These are phyloP conservation scores for Latheticus oryzae DNA, from an alignment of 2,888 invertebrate species.

Conservation along the genomic window DNA sequence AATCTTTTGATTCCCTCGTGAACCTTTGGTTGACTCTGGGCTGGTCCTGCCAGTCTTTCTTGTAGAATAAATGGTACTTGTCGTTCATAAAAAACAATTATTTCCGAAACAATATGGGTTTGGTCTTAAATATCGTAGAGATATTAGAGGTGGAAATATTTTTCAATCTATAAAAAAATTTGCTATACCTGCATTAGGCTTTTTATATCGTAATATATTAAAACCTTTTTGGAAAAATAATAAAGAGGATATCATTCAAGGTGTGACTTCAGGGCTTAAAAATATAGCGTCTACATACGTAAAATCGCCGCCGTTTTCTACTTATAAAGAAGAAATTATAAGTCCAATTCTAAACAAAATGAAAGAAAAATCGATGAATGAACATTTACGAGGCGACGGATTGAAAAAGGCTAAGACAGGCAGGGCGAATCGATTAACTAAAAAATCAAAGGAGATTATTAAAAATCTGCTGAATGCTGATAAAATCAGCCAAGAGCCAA, in stretches of 20 bases:
- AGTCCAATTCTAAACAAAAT: slow-evolving; percentile 1
- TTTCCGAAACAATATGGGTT: no score
- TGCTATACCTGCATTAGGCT: no score
- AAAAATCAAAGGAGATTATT: slow-evolving; percentile 16
- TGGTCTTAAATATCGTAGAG: slow-evolving; percentile 1
- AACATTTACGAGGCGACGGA: slow-evolving; percentile 24
- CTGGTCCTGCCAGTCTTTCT: no score
- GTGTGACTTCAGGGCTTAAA: no score
- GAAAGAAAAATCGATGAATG: slow-evolving; percentile 3
- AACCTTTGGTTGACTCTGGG: no score
- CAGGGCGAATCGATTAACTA: slow-evolving; percentile 24
- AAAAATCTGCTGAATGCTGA: slow-evolving; percentile 26
- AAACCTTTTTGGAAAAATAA: no score
- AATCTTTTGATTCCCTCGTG: no score
- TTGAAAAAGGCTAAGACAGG: slow-evolving; percentile 18
- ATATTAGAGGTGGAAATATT: slow-evolving; percentile 1
- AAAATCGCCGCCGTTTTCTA: no score
- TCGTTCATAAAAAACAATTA: no score
- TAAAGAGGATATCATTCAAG: slow-evolving; percentile 5
- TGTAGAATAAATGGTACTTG: no score
- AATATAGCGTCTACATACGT: no score
- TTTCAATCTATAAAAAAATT: slow-evolving; percentile 1
- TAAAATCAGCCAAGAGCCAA: slow-evolving; percentile 3
- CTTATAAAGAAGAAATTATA: slow-evolving; percentile 1
- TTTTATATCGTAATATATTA: no score